These are phyloP conservation scores for Thalassaphorura encarpata DNA, from an alignment of 1,140 invertebrate genomes.

Conservation along the genomic window DNA sequence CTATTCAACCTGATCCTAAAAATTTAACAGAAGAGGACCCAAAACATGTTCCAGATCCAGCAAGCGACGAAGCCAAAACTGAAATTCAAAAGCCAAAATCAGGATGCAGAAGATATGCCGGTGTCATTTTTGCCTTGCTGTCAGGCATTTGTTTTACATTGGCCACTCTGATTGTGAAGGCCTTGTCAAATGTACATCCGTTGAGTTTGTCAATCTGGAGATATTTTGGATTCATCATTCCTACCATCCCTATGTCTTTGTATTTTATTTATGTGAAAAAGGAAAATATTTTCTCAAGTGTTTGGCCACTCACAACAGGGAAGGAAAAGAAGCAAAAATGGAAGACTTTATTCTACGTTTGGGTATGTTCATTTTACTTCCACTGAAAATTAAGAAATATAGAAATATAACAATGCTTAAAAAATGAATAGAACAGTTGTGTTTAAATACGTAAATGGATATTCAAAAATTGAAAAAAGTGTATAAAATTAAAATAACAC, in stretches of 20 bases:
- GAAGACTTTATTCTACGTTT: no score
- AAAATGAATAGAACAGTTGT: no score
- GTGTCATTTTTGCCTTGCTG: conserved; percentile 12
- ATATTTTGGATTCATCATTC: conserved; percentile 9
- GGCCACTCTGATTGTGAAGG: conserved; percentile 14
- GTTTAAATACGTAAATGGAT: no score
- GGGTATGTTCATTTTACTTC: no score
- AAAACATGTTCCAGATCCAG: no score
- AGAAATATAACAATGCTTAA: no score
- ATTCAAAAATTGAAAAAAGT: no score
- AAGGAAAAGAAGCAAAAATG: conserved; percentile 42
- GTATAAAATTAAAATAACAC: no score
- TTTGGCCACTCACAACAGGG: neutral
- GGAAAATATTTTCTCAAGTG: neutral
- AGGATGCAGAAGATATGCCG: conserved; percentile 14
- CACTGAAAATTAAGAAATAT: no score
- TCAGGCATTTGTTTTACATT: conserved; percentile 18
- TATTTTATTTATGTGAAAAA: neutral
- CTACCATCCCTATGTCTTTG: neutral
- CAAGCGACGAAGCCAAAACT: neutral
- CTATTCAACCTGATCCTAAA: no score
- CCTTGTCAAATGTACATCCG: conserved; percentile 11
- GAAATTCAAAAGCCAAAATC: neutral
- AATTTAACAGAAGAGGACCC: no score
- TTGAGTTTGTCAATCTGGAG: conserved; percentile 19